Evolutionary conservation across 2,113 vertebrate species (phyloP).

Genomic region (Rhineura floridana): DNA sequence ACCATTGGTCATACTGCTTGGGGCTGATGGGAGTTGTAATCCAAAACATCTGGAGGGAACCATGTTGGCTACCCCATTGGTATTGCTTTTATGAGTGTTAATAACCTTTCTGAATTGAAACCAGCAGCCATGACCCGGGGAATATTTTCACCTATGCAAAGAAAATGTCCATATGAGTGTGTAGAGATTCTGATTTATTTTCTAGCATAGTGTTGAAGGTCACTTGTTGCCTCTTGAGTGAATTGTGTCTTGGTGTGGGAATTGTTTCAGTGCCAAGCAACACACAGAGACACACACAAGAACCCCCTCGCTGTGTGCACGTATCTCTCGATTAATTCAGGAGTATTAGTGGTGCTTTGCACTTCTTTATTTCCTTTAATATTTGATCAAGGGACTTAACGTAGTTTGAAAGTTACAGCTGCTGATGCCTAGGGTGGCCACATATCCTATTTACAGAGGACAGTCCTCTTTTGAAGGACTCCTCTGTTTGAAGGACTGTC

Average conservation of each 20-base stretch:
- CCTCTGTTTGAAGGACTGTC: too few relatives aligned
- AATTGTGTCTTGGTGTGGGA: background rate
- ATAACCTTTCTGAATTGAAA: background rate
- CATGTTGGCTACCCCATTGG: background rate
- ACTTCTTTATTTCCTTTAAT: conserved; percentile 1
- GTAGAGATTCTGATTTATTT: background rate
- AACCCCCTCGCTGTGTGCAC: background rate
- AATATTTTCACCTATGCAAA: background rate
- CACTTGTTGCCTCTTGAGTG: background rate
- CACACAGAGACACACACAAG: background rate
- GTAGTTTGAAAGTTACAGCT: background rate
- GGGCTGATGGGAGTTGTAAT: too few relatives aligned
- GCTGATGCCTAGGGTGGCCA: background rate
- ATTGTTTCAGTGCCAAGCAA: too few relatives aligned
- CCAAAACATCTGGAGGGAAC: too few relatives aligned
- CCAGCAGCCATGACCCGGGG: background rate
- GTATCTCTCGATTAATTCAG: background rate
- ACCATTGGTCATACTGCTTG: too few relatives aligned
- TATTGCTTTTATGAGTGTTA: background rate
- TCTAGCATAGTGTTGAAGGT: background rate
- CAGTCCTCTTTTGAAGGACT: too few relatives aligned
- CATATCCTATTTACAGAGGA: too few relatives aligned
- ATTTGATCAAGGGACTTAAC: background rate
- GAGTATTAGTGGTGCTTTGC: background rate
- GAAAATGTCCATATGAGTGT: background rate